Base-by-base conservation (phyloP, 2,888 invertebrate genomes). In the Acanthosoma haemorrhoidale region DNA sequence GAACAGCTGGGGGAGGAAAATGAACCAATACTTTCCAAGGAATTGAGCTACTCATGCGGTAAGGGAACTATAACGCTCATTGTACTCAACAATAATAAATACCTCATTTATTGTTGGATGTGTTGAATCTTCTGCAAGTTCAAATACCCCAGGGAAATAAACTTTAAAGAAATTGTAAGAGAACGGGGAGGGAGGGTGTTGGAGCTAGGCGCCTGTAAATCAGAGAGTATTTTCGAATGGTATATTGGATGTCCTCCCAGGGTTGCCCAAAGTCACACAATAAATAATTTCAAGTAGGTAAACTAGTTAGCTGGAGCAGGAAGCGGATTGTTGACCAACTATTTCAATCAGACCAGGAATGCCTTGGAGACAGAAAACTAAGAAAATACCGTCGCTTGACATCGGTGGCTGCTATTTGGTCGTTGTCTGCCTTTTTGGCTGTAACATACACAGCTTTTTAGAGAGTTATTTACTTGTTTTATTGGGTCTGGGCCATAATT, bases 211-310 rank as follows among this genome's bases (percentile, higher is more conserved):
- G 25, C 13, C 25, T 51, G 51, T 51, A 51, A 51, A 51, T 51
- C 51, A 25, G 25, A 21, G 21, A 21, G 21, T 51, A 25, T 51
- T 51, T 51, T 51, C 51, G 51, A 51, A 51, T 21, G 51, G 21
- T 51, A 51, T 51, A 51, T 51, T 51, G 51, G 51, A 43, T 43
- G 21, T 43, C 43, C 21, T 11, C 43, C 43, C 1, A n/a, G n/a
- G 18, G 18, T 13, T n/a, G 18, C 25, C 31, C 31, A 21, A 34
- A 61, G 36, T 61, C 61, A n/a, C 21, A 61, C 38, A 61, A 63
- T 39, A 63, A 38, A 63, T 63, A 63, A 63, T 63, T 63, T 63
- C 63, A 63, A 63, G 63, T 39, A 63, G 63, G 63, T 63, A 63
- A 63, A 63, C 63, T 63, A 63, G 38, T 63, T 39, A 31, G 32